Evolutionary conservation across 2,797 vertebrate species (phyloP).

Genomic region (Bradypus variegatus): DNA sequence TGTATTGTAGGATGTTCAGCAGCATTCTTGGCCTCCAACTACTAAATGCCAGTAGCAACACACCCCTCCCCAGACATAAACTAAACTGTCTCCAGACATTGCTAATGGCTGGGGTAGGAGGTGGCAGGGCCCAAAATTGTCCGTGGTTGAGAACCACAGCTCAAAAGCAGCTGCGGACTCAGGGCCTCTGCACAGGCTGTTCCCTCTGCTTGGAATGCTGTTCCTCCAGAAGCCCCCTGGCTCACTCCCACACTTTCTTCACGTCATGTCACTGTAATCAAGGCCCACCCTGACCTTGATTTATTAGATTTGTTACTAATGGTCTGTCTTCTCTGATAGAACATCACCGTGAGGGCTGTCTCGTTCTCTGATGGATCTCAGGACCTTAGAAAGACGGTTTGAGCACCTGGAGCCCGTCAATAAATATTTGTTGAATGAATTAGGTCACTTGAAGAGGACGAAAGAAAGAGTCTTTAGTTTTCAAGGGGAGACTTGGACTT

Average conservation of each 20-base stretch:
- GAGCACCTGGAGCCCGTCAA: not conserved
- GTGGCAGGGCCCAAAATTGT: not conserved
- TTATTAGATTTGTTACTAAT: not conserved
- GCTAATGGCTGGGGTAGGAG: not conserved
- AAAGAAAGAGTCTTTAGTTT: not conserved
- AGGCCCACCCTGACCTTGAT: not conserved
- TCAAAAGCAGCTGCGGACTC: not conserved
- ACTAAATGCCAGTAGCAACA: not conserved
- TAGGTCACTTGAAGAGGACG: not conserved
- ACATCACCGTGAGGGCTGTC: not conserved
- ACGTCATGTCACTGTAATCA: not conserved
- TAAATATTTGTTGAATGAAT: not conserved
- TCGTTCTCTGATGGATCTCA: not conserved
- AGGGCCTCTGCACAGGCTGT: not conserved
- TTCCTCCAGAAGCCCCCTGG: not conserved
- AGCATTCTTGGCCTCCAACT: not conserved
- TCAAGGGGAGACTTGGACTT: not conserved
- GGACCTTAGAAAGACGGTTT: not conserved
- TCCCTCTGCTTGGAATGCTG: not conserved
- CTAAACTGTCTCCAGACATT: not conserved
- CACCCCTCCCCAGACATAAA: not conserved
- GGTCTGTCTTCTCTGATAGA: not conserved
- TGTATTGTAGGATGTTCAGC: not conserved
- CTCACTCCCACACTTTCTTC: not conserved
- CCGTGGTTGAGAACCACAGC: not conserved